A percentile compares a stretch with the other conserved stretches of the same genome.
phyloP scores from a whole-genome alignment of 2,797 vertebrate genomes.

The Epinephelus coioides region DNA sequence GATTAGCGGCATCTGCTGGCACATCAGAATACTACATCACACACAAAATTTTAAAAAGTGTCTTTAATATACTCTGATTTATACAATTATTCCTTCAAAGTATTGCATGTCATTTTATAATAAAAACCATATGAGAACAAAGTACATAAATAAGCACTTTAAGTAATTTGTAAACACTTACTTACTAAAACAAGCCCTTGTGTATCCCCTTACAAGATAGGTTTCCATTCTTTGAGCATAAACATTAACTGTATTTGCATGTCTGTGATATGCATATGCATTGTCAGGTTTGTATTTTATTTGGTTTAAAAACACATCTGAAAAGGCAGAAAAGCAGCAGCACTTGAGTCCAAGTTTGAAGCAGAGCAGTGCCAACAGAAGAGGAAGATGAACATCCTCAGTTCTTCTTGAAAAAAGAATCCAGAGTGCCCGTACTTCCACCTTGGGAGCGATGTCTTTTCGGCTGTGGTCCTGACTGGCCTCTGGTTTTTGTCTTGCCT shows the following conservation, averaged over 20 bases:
- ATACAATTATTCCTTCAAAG: constrained; percentile 4
- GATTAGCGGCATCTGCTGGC: constrained; percentile 49
- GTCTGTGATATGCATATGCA: not conserved
- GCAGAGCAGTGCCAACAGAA: no score
- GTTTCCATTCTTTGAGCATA: constrained; percentile 14
- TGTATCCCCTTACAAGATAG: not conserved
- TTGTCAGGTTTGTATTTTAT: not conserved
- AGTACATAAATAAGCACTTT: constrained; percentile 3
- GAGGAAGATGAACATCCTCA: constrained; percentile 48
- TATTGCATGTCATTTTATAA: not conserved
- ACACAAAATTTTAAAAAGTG: not conserved
- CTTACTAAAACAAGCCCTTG: not conserved
- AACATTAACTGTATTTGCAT: not conserved
- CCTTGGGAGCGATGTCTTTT: constrained; percentile 86
- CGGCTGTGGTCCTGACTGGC: constrained; percentile 78
- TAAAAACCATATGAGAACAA: not conserved
- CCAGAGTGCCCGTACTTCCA: constrained; percentile 85
- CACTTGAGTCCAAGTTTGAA: no score
- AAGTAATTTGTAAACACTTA: not conserved
- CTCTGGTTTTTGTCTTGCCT: constrained; percentile 86
- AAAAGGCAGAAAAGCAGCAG: no score
- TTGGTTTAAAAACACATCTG: not conserved
- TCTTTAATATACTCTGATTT: constrained; percentile 20
- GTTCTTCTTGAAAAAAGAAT: constrained; percentile 92
- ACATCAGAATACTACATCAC: constrained; percentile 25